Evolutionary conservation across 2,113 vertebrate genomes (phyloP).

Genomic region (Dasyprocta punctata): DNA sequence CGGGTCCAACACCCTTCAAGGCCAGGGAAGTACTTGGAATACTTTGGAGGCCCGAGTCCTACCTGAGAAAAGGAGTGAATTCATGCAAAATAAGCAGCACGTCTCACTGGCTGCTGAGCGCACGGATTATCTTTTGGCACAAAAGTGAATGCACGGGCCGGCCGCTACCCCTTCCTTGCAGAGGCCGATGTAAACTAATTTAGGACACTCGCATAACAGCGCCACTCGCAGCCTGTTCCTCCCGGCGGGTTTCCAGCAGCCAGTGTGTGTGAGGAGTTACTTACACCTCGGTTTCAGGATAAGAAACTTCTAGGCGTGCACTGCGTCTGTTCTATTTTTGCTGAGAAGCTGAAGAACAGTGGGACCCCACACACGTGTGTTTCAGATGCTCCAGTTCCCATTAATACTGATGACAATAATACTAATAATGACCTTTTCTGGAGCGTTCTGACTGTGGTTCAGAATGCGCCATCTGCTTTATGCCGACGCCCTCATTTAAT

Average conservation of each 20-base stretch:
- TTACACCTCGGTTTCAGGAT: neutral
- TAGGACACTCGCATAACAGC: neutral
- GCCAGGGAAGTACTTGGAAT: neutral
- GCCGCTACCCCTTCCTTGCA: neutral
- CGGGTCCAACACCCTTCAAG: rapidly evolving
- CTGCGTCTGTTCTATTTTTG: neutral
- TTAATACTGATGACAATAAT: neutral
- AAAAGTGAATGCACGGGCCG: neutral
- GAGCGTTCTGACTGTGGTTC: neutral
- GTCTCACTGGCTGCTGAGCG: rapidly evolving
- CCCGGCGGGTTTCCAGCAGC: neutral
- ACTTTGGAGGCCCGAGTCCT: neutral
- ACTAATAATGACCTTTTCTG: neutral
- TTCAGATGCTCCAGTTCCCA: neutral
- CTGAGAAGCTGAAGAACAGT: neutral
- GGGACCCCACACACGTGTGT: neutral
- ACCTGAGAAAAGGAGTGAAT: too few species aligned
- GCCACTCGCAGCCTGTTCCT: neutral
- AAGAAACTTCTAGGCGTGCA: neutral
- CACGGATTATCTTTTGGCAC: neutral
- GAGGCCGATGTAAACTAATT: neutral
- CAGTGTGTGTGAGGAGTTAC: neutral
- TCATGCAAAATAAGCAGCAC: rapidly evolving
- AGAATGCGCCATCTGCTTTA: neutral
- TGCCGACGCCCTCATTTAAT: neutral